Evolutionary conservation across 92 coral and sea anemone species (phyloP), one percentile per base, ranked within the genome.

Genomic region (Epizoanthus scotinus): DNA sequence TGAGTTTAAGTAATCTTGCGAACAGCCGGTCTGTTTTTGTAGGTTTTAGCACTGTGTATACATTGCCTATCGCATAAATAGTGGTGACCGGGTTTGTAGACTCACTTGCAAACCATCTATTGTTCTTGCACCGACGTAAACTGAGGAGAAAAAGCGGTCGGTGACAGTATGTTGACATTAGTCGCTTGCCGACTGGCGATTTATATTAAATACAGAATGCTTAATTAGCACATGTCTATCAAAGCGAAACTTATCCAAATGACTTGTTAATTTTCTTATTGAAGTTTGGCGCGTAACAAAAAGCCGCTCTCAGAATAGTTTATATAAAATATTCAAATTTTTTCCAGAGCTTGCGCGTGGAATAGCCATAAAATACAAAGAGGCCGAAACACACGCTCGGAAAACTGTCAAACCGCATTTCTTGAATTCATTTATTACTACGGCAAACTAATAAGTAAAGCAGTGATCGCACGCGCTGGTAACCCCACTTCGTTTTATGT

Each of bases 261-360:
- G 93, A 96, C 99, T 93, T 97, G 98, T 92, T 96, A 96, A 96
- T 96, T 93, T 96, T 91, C 97, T 87, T 88, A 91, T 90, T 89
- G 97, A 92, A 93, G 99, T 93, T 94, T 94, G 99, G 91, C 97
- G 86, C 96, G 86, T 94, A 93, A 96, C 99, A 96, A 93, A 95
- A 96, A 97, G 91, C 91, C 97, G 91, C 92, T 89, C 87, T 90
- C 83, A 89, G 82, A 88, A 90, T 87, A 88, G 97, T 88, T 90
- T 84, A 93, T 78, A 93, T 93, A 90, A 90, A 93, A 93, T 93
- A 93, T 93, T 93, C 97, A 93, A 93, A 93, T 93, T 90, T 61
- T 85, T 61, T 79, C 82, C 78, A 82, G 88, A 70, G 74, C 71
- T 38, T 24, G 53, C 83, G 67, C 85, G 86, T 67, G 86, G 83